Evolutionary conservation across 2,797 vertebrate genomes (phyloP).

Genomic region (Microcaecilia unicolor): DNA sequence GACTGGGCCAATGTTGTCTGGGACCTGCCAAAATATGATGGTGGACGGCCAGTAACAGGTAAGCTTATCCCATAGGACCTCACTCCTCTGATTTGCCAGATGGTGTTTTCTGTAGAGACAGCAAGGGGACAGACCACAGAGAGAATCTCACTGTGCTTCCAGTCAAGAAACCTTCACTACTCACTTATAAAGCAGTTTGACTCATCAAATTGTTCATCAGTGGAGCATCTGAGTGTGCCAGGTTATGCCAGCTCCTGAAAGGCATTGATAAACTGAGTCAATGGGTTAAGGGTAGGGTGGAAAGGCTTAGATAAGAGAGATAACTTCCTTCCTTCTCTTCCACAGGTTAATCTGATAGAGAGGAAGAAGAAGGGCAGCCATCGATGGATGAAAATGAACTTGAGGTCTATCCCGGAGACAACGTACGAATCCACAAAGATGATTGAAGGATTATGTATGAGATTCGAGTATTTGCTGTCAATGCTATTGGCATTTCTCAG

Average conservation of each 20-base stretch:
- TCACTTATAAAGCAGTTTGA: too few relatives aligned
- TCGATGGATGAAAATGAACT: constrained; percentile 85
- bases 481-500: constrained; percentile 74
- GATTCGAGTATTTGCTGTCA: constrained; percentile 82
- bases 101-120: neutral
- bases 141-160: neutral
- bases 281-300: too few relatives aligned
- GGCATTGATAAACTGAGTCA: too few relatives aligned
- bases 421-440: constrained; percentile 76
- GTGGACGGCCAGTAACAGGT: constrained; percentile 75
- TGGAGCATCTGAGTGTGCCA: too few relatives aligned
- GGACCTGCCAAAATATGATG: constrained; percentile 72
- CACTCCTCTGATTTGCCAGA: too few relatives aligned
- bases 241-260: too few relatives aligned
- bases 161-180: too few relatives aligned
- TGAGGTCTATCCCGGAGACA: constrained; percentile 61
- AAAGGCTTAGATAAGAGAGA: too few relatives aligned
- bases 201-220: too few relatives aligned
- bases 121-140: neutral
- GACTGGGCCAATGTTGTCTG: constrained; percentile 66
- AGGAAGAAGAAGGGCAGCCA: constrained; percentile 73
- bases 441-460: constrained; percentile 85
- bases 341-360: constrained; percentile 80
- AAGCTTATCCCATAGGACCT: too few relatives aligned
- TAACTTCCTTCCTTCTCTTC: neutral